phyloP scores from a whole-genome alignment of 2,888 invertebrate species.

The Chouioia cunea region DNA sequence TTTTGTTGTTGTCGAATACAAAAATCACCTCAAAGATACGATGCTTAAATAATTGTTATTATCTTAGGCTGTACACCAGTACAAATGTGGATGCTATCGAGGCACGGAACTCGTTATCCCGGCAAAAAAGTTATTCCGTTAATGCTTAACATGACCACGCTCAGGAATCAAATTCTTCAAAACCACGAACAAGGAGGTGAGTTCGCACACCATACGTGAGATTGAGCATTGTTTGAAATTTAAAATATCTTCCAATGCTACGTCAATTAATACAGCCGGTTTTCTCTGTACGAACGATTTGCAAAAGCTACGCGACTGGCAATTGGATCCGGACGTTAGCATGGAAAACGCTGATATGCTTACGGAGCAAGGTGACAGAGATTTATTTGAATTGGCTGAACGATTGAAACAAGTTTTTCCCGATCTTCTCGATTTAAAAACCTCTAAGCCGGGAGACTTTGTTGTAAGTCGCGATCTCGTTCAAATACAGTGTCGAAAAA shows the following conservation, averaged over 20 bases:
- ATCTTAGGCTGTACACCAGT: constrained; percentile 49
- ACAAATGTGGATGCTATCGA: constrained; percentile 79
- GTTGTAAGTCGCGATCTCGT: constrained; percentile 47
- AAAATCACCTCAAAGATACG: too few species aligned
- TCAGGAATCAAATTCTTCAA: constrained; percentile 74
- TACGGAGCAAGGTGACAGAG: constrained; percentile 73
- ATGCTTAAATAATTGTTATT: background rate
- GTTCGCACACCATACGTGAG: constrained; percentile 46
- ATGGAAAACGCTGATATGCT: constrained; percentile 72
- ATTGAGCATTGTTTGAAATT: background rate
- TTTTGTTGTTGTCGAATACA: too few species aligned
- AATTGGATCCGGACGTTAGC: constrained; percentile 75
- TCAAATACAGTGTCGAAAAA: background rate
- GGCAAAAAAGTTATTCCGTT: constrained; percentile 71
- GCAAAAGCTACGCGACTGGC: constrained; percentile 75
- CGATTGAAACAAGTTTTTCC: constrained; percentile 76
- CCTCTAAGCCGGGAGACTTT: constrained; percentile 57
- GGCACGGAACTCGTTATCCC: constrained; percentile 80
- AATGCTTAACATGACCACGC: constrained; percentile 72
- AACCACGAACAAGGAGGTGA: constrained; percentile 75
- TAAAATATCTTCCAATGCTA: too few species aligned
- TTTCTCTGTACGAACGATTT: constrained; percentile 76
- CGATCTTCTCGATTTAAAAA: constrained; percentile 69
- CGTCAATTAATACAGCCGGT: constrained; percentile 15
- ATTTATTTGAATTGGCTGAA: constrained; percentile 76